Evolutionary conservation across 2,888 invertebrate species (phyloP).

Genomic region (Tortrix viridana): DNA sequence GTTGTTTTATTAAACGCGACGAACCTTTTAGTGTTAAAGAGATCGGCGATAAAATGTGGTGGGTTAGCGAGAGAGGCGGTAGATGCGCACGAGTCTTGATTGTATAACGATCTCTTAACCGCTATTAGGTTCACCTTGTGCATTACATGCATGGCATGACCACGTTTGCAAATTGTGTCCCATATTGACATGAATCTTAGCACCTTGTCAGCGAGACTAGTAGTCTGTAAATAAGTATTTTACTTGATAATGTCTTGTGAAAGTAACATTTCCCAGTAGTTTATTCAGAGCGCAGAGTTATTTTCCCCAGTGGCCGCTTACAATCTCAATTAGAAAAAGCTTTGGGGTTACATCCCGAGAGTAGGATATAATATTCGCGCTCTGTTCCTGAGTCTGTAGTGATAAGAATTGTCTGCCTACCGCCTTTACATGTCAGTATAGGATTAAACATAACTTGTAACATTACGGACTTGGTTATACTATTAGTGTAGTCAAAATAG

Average conservation of each 20-base stretch:
- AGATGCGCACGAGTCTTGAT: background rate
- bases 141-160: conserved; percentile 42
- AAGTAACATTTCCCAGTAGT: conserved; percentile 12
- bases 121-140: conserved; percentile 44
- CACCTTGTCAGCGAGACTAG: conserved; percentile 1
- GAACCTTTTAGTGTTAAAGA: conserved; percentile 56
- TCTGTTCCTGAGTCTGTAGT: conserved; percentile 81
- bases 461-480: conserved; percentile 82
- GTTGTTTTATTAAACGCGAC: conserved; percentile 50
- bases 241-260: background rate
- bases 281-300: conserved; percentile 12
- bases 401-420: conserved; percentile 82
- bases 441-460: conserved; percentile 75
- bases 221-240: background rate
- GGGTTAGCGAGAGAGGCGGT: too few species aligned
- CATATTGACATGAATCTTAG: conserved; percentile 32
- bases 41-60: conserved; percentile 47
- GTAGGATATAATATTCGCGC: conserved; percentile 46
- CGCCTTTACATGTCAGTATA: conserved; percentile 83
- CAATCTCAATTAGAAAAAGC: conserved; percentile 5
- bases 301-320: conserved; percentile 11
- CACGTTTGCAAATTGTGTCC: conserved; percentile 22
- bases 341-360: background rate
- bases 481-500: conserved; percentile 83
- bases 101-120: conserved; percentile 46